These are phyloP conservation scores for Petroica traversi DNA, from an alignment of 2,113 vertebrate genomes.

Conservation along the genomic window DNA sequence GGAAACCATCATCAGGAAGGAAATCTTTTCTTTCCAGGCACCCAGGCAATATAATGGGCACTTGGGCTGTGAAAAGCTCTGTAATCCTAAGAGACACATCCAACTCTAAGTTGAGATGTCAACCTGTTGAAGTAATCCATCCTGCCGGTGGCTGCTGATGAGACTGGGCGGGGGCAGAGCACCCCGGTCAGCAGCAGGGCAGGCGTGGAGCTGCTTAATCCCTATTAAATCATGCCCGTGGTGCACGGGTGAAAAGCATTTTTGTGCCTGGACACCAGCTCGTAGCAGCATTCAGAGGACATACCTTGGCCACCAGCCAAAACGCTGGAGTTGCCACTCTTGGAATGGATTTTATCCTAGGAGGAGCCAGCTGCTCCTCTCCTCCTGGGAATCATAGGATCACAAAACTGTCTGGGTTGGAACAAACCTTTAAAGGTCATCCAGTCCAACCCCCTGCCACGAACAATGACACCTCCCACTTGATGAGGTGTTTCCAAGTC, in stretches of 20 bases:
- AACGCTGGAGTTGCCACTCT: fast-evolving
- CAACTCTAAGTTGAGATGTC: background rate
- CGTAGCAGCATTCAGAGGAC: background rate
- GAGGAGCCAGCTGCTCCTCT: background rate
- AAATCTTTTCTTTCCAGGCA: background rate
- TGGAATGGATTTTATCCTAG: background rate
- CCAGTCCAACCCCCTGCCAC: fast-evolving
- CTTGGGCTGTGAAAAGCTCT: background rate
- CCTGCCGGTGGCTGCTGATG: fast-evolving
- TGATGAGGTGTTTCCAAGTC: fast-evolving
- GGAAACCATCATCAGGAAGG: background rate
- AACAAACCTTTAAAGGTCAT: background rate
- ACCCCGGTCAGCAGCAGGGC: background rate
- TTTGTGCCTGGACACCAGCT: background rate
- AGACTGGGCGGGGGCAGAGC: background rate
- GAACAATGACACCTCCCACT: fast-evolving
- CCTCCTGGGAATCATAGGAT: background rate
- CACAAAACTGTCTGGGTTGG: background rate
- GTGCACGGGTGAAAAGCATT: background rate
- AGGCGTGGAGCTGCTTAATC: background rate
- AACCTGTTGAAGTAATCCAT: background rate
- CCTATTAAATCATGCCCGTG: background rate
- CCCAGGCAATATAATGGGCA: constrained; percentile 6
- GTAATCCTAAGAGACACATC: constrained; percentile 25
- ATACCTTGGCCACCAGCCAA: background rate